These are phyloP conservation scores for Troides aeacus DNA, from an alignment of 2,888 invertebrate genomes.

Conservation along the genomic window DNA sequence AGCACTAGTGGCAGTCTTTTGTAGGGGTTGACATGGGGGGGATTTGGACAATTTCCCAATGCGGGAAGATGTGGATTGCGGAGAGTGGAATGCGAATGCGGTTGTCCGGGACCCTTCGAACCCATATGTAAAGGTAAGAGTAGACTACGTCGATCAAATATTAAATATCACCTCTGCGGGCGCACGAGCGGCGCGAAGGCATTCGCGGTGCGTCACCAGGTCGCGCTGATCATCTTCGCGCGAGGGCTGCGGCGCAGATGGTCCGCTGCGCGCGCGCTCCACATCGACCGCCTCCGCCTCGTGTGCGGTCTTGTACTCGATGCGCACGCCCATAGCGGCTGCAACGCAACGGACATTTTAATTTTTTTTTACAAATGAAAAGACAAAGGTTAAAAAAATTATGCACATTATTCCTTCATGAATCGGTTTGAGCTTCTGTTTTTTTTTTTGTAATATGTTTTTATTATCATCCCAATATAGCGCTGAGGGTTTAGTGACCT, in stretches of 20 bases:
- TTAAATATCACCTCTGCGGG: conserved; percentile 42
- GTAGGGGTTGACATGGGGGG: not conserved
- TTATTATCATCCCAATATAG: too few species aligned
- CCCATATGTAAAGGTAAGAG: too few species aligned
- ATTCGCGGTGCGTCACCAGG: conserved; percentile 34
- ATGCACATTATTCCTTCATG: too few species aligned
- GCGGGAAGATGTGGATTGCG: too few species aligned
- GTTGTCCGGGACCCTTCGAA: too few species aligned
- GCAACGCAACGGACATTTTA: not conserved
- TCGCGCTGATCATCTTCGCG: conserved; percentile 45
- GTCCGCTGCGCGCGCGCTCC: conserved; percentile 45
- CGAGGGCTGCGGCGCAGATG: conserved; percentile 52
- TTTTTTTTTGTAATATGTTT: too few species aligned
- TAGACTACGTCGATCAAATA: not conserved
- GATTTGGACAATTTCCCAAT: not conserved
- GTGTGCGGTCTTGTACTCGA: conserved; percentile 91
- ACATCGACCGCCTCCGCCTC: conserved; percentile 91
- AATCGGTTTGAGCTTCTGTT: too few species aligned
- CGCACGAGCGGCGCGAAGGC: conserved; percentile 46
- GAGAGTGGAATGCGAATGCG: too few species aligned
- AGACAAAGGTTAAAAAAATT: too few species aligned
- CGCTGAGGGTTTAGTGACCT: too few species aligned
- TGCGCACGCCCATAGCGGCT: conserved; percentile 82
- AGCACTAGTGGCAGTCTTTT: too few species aligned
- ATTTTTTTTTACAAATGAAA: too few species aligned